Conservation (phyloP, 2,888 invertebrate genomes). For the Ametastegia equiseti region DNA sequence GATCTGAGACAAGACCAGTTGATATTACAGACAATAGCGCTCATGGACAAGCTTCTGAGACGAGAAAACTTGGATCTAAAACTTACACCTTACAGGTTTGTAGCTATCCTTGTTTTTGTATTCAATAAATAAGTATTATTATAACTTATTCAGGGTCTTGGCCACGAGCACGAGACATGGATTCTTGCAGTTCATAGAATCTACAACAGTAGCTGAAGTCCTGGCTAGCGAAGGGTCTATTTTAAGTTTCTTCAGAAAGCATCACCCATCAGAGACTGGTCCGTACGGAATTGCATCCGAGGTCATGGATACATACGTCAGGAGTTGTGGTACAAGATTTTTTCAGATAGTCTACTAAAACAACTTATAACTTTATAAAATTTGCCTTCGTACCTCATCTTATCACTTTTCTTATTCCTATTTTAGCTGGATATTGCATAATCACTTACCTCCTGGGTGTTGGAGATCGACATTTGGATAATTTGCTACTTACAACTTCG, state of each 20-base stretch:
- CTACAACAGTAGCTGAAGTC: conserved; percentile 94
- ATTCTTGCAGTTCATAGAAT: conserved; percentile 97
- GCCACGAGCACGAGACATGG: conserved; percentile 98
- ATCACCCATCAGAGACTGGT: conserved; percentile 91
- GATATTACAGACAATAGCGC: conserved; percentile 97
- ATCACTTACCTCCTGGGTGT: conserved; percentile 98
- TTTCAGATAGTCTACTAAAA: not conserved
- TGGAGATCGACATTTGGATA: conserved; percentile 98
- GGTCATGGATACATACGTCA: conserved; percentile 98
- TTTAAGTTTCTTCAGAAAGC: conserved; percentile 93
- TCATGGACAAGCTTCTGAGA: conserved; percentile 97
- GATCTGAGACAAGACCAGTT: conserved; percentile 98
- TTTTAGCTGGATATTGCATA: conserved; percentile 97
- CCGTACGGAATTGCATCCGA: conserved; percentile 95
- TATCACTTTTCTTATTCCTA: not conserved
- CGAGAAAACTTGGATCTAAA: conserved; percentile 98
- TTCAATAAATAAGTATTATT: too few species aligned
- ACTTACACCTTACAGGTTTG: conserved; percentile 90
- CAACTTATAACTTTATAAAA: conserved; percentile 9
- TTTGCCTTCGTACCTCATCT: conserved; percentile 8
- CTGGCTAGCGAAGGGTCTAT: conserved; percentile 92
- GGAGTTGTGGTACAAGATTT: conserved; percentile 85
- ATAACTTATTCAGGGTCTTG: conserved; percentile 82
- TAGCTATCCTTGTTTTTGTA: not conserved
- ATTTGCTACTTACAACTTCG: conserved; percentile 92